phyloP scores from a whole-genome alignment of 1,140 invertebrate species.

The Hetaerina americana region DNA sequence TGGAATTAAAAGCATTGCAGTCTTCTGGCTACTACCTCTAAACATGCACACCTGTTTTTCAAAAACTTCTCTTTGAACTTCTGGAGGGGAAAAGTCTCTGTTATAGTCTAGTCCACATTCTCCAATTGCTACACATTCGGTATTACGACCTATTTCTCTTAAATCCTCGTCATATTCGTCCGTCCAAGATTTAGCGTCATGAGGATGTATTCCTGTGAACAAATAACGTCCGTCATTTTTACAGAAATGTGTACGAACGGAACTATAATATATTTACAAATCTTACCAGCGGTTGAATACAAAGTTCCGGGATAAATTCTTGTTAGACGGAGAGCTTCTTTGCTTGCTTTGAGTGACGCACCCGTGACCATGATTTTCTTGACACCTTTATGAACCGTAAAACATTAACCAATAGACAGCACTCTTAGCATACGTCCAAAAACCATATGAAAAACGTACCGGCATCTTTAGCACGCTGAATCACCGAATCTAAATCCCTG shows the following conservation, averaged over 20 bases:
- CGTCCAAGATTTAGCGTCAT: conserved; percentile 87
- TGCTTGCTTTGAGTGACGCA: conserved; percentile 73
- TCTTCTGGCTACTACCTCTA: too few species aligned
- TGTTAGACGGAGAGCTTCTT: conserved; percentile 77
- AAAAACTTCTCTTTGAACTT: conserved; percentile 75
- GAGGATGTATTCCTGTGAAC: conserved; percentile 71
- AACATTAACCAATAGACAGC: neutral
- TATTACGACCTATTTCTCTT: conserved; percentile 55
- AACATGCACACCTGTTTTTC: conserved; percentile 60
- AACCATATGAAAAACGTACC: conserved; percentile 37
- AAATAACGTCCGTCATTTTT: neutral
- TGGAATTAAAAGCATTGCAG: neutral
- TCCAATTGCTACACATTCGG: conserved; percentile 85
- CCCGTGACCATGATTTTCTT: conserved; percentile 91
- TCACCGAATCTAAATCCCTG: conserved; percentile 81
- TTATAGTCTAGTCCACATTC: conserved; percentile 92
- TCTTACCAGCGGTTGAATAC: conserved; percentile 78
- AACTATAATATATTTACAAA: neutral
- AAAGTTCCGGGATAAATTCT: conserved; percentile 77
- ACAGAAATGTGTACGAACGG: neutral
- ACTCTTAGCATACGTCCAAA: too few species aligned
- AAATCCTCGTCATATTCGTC: conserved; percentile 60
- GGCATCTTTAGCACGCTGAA: conserved; percentile 83
- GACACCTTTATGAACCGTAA: conserved; percentile 46
- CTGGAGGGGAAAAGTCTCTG: conserved; percentile 82